Percentiles rank a stretch among this genome's conserved stretches.
These are phyloP conservation scores for Philereme transversata DNA, from an alignment of 2,888 invertebrate species.

Conservation along the genomic window DNA sequence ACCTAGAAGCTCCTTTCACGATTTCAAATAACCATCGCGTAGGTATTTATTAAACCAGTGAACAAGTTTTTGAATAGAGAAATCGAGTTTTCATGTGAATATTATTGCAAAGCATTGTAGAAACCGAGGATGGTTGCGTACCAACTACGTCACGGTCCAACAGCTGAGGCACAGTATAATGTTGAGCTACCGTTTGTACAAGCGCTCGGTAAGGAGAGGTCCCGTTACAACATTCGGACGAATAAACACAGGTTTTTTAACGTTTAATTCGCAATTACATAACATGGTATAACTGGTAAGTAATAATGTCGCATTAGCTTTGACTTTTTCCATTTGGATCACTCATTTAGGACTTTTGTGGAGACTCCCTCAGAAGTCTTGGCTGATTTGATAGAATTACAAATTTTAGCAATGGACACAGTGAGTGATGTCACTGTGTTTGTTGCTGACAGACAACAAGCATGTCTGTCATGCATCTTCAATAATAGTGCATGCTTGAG, in stretches of 20 bases:
- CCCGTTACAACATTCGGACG: slow-evolving; percentile 46
- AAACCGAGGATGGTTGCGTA: slow-evolving; percentile 68
- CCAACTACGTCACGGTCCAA: slow-evolving; percentile 63
- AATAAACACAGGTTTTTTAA: slow-evolving; percentile 33
- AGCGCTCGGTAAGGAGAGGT: slow-evolving; percentile 41
- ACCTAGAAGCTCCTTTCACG: too few relatives aligned
- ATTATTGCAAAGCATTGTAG: slow-evolving; percentile 55
- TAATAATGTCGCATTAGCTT: too few relatives aligned
- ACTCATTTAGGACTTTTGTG: too few relatives aligned
- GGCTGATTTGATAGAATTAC: too few relatives aligned
- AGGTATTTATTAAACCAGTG: slow-evolving; percentile 8
- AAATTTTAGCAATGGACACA: not conserved
- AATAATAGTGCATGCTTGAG: slow-evolving; percentile 46
- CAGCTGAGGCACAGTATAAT: slow-evolving; percentile 45
- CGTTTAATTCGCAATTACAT: slow-evolving; percentile 12
- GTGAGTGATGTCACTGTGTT: not conserved
- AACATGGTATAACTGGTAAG: too few relatives aligned
- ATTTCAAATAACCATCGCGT: too few relatives aligned
- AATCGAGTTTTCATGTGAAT: slow-evolving; percentile 39
- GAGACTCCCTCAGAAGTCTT: too few relatives aligned
- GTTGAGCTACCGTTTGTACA: slow-evolving; percentile 48
- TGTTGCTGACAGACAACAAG: too few relatives aligned
- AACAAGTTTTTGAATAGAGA: slow-evolving; percentile 19
- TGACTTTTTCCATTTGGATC: too few relatives aligned
- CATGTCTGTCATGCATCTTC: slow-evolving; percentile 37